Percentiles rank a stretch among this genome's conserved stretches.
Conservation (phyloP, 64 coral and sea anemone genomes). For the Stylophora pistillata region DNA sequence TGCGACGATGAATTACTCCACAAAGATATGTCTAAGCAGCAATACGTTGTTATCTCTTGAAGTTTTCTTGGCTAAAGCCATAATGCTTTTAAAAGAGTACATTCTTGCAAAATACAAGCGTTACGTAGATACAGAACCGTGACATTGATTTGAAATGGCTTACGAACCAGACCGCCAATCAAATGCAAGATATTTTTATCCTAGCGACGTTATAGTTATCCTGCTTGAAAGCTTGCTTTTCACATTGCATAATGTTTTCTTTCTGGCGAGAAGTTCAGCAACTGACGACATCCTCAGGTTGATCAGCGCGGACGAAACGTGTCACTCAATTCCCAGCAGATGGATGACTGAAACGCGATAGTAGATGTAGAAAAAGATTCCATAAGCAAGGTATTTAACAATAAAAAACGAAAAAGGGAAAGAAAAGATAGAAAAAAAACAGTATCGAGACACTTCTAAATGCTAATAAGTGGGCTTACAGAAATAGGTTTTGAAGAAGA, state of each 20-base stretch:
- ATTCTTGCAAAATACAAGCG: neutral
- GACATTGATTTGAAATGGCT: constrained; percentile 4
- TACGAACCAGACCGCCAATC: neutral
- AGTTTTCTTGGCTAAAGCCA: neutral
- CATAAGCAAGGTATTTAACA: too few relatives aligned
- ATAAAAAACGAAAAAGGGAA: too few relatives aligned
- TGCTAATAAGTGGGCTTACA: too few relatives aligned
- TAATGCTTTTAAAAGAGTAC: neutral
- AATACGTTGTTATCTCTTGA: too few relatives aligned
- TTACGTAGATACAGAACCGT: neutral
- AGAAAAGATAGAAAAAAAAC: too few relatives aligned
- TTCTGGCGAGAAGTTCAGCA: neutral
- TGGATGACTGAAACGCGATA: neutral
- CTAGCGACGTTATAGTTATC: neutral
- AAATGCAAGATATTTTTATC: neutral
- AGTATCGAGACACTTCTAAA: too few relatives aligned
- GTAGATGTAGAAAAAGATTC: too few relatives aligned
- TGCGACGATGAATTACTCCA: too few relatives aligned
- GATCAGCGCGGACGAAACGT: neutral
- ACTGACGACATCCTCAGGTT: neutral
- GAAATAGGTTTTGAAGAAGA: too few relatives aligned
- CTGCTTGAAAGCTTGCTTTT: neutral
- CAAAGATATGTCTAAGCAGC: too few relatives aligned
- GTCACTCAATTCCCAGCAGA: neutral
- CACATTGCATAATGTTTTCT: neutral